Evolutionary conservation across 2,797 vertebrate species (phyloP).

Genomic region (Alfaro cultratus): DNA sequence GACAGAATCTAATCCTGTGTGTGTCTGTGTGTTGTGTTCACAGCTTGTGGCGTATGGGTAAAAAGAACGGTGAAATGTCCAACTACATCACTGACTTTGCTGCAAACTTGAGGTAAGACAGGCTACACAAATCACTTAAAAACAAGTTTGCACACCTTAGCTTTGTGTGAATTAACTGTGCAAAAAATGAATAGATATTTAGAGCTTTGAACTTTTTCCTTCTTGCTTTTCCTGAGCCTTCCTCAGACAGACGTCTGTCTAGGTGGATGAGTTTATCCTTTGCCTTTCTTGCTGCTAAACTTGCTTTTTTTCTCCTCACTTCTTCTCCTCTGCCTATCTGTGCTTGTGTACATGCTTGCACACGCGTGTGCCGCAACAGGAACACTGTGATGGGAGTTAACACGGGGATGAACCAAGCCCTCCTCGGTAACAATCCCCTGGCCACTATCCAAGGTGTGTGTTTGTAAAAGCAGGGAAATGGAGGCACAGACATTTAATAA

Average conservation of each 20-base stretch:
- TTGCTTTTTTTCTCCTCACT: constrained; percentile 59
- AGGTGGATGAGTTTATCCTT: constrained; percentile 46
- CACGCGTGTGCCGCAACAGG: constrained; percentile 79
- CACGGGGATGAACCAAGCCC: constrained; percentile 92
- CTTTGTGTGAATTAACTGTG: constrained; percentile 2
- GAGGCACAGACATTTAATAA: constrained; percentile 35
- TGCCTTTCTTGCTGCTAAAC: constrained; percentile 70
- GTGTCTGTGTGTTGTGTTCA: constrained; percentile 75
- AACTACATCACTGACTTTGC: constrained; percentile 86
- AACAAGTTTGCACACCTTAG: neutral
- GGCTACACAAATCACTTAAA: neutral
- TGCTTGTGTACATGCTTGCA: constrained; percentile 55
- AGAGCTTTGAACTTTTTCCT: neutral
- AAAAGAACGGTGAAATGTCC: constrained; percentile 85
- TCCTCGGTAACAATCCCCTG: constrained; percentile 93
- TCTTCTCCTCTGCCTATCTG: constrained; percentile 68
- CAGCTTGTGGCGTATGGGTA: constrained; percentile 85
- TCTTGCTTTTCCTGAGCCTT: constrained; percentile 41
- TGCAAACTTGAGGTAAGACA: constrained; percentile 84
- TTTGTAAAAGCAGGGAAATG: constrained; percentile 30
- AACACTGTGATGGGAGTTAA: constrained; percentile 95
- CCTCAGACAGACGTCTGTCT: constrained; percentile 26
- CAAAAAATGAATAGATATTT: neutral
- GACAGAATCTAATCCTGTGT: constrained; percentile 68
- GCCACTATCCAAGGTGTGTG: constrained; percentile 96